A percentile compares a stretch with the other conserved stretches of the same genome.
Conservation (phyloP, 1,140 invertebrate species). For the Drosophila nikananu region DNA sequence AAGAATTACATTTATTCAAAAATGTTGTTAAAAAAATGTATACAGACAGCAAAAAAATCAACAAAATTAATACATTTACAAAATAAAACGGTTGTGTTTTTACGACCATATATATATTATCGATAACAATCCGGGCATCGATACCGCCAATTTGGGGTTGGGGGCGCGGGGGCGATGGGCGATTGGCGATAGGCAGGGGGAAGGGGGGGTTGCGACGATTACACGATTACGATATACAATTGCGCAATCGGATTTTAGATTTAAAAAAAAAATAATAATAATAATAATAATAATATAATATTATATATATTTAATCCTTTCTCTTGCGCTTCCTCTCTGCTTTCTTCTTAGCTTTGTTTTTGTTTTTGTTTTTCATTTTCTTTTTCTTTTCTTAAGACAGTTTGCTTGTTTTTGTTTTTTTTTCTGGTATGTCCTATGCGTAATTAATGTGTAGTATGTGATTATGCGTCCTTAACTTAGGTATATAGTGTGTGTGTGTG, state of each 20-base stretch:
- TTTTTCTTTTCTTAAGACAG: conserved; percentile 16
- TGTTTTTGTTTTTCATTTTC: conserved; percentile 23
- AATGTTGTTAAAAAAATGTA: conserved; percentile 83
- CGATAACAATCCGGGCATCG: conserved; percentile 70
- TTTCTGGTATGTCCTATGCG: conserved; percentile 57
- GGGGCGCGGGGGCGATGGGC: conserved; percentile 46
- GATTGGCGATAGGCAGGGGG: conserved; percentile 11
- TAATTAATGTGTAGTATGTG: conserved; percentile 74
- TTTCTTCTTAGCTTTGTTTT: conserved; percentile 17
- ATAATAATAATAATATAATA: conserved; percentile 22
- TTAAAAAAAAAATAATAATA: conserved; percentile 32
- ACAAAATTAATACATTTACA: conserved; percentile 84
- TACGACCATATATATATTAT: conserved; percentile 74
- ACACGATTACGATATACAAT: conserved; percentile 46
- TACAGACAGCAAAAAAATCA: conserved; percentile 84
- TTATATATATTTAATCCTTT: conserved; percentile 40
- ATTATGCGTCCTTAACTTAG: conserved; percentile 61
- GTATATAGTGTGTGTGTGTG: conserved; percentile 26
- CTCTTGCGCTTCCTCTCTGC: conserved; percentile 14
- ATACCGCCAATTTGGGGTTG: conserved; percentile 48
- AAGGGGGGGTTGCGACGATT: conserved; percentile 21
- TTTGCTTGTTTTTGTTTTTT: conserved; percentile 6
- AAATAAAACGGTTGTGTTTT: conserved; percentile 71
- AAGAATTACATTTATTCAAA: conserved; percentile 83
- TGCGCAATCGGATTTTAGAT: conserved; percentile 35